Evolutionary conservation across 2,113 vertebrate species (phyloP), one percentile per base, ranked within the genome.

Genomic region (Scomber japonicus): DNA sequence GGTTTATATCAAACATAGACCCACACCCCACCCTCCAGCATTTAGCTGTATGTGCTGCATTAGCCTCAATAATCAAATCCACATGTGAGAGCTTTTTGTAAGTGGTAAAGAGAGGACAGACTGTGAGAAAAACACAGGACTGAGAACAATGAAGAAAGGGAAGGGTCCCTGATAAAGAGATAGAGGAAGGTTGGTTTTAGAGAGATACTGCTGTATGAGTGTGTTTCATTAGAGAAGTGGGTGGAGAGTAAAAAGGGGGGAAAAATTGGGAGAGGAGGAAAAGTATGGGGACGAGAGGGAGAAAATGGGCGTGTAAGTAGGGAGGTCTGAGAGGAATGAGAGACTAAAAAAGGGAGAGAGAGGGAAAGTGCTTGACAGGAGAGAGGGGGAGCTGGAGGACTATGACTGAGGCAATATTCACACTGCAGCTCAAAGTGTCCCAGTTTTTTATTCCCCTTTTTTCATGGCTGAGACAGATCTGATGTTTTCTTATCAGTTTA

Each of bases 341-440:
- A 31, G 44, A 46, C 48, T 24, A 27, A 71, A 74, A 80, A 55
- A 30, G 19, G 19, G 40, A 49, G 48, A 65, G 81, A 50, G 69
- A 76, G 49, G 35, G 73, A 72, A 67, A 77, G 68, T 74, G 63
- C 62, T 70, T 68, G 84, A 67, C 78, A 84, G 74, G 83, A 92
- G 86, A 88, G 72, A 91, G 86, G 85, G 91, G 93, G 91, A 89
- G 89, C 91, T 91, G 92, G 79, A 88, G 93, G 65, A 90, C 92
- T 91, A 53, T 80, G 68, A 84, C 83, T 85, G 66, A 86, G 84
- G 71, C 56, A 50, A 64, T 45, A 15, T 71, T 80, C 69, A 53
- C 53, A 50, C 70, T 81, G 66, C 59, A 71, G 81, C 82, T 81
- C 54, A 71, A 54, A 48, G 59, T 82, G 81, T 57, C 78, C 82